Evolutionary conservation across 2,797 vertebrate species (phyloP), one percentile per base, ranked within the genome.

Genomic region (Vultur gryphus): DNA sequence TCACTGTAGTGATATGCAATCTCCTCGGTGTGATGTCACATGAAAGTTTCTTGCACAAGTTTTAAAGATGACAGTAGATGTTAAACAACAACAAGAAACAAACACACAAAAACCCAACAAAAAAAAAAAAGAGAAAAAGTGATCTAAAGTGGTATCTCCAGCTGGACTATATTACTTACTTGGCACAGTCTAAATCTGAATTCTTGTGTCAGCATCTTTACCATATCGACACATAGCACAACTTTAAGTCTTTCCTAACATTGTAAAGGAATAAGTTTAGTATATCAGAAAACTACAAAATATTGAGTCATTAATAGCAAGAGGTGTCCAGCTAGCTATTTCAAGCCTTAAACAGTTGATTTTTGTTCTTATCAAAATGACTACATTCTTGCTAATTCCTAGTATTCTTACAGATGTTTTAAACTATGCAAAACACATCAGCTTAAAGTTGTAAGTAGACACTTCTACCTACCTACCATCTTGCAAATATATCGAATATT

Each of bases 221-320:
- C 21, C 25, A 10, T 23, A 66, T 14, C 0, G 0, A 70, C 16
- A 59, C 24, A 24, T 11, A 65, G 35, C 7, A 69, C 15, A 77
- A 31, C n/a, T n/a, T 78, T 31, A 52, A 64, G 49, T 66, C 26
- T 26, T 51, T 72, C 24, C 18, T 6, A 62, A 29, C 11, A 23
- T 13, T 49, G 9, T 19, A 82, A 75, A 67, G 11, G 6, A 61
- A 21, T 18, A 48, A 66, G 4, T 67, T 78, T 25, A 66, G 4
- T 28, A 5, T 13, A 66, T 33, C 51, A 55, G 19, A 65, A 78
- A 61, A 37, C n/a, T 64, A 52, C 5, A 44, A 18, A 67, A 78
- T 33, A 48, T 9, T 20, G 31, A 61, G 12, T 44, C 24, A 67
- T 7, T 17, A 11, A 29, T 19, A 85, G 7, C 18, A 69, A 81